Base-by-base conservation (phyloP, 2,888 invertebrate species). In the Dichetophora obliterata region DNA sequence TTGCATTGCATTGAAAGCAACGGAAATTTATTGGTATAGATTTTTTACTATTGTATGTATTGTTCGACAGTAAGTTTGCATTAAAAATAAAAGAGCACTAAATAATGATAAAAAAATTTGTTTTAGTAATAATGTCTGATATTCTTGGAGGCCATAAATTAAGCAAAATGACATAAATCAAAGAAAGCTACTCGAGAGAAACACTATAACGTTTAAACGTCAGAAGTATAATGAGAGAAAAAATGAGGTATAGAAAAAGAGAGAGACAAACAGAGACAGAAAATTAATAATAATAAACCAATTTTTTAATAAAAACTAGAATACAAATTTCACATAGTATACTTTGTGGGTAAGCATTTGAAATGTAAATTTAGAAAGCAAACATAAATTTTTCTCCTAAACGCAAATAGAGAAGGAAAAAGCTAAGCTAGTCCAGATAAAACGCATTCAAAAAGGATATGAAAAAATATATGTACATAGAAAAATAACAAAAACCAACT, bases 241-340 rank as follows among this genome's bases (percentile, higher is more conserved):
- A n/a, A n/a, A n/a, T n/a, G n/a, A n/a, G n/a, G 57, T 71, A 31
- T 50, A 57, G 22, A 37, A 57, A 24, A 43, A 37, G 43, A 24
- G 37, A 43, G 71, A 27, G 9, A 24, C 16, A 43, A 22, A 57
- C 24, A 54, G 34, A 54, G 34, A 57, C 0, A 52, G 16, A 19
- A 34, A 37, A 9, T 3, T 1, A 54, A 19, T 31, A 52, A 4
- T 57, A 54, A 31, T 57, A 22, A 43, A 61, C 9, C 11, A 34
- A 37, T 37, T 9, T 19, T 16, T 24, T n/a, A 52, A 48, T 9
- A 66, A 19, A 76, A 70, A 70, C 74, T 70, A 63, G 74, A 52
- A 70, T 69, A 37, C 65, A 65, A 69, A 57, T 74, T 74, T 61
- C 19, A 31, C 70, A 27, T 54, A 63, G 69, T 70, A 63, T 77